Conservation (phyloP, 2,888 invertebrate species). For the Endotricha flammealis region DNA sequence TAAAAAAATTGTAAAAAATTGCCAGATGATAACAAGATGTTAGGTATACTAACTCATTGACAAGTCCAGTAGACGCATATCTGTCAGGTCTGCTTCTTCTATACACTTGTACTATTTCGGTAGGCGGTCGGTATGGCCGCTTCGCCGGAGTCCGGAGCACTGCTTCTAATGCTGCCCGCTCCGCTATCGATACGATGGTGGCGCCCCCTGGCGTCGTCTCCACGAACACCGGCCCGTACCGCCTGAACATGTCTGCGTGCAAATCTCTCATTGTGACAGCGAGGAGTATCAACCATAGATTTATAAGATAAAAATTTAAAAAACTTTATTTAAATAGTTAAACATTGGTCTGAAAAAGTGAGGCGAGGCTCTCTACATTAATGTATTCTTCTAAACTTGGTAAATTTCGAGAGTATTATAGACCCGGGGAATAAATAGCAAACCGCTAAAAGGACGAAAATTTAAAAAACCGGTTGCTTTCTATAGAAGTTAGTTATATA, state of each 20-base stretch:
- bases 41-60: slow-evolving; percentile 84
- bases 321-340: too few relatives aligned
- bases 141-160: slow-evolving; percentile 85
- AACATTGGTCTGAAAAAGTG: too few relatives aligned
- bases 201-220: slow-evolving; percentile 87
- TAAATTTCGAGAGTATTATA: too few relatives aligned
- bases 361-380: too few relatives aligned
- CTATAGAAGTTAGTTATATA: too few relatives aligned
- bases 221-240: slow-evolving; percentile 86
- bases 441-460: too few relatives aligned
- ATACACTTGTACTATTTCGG: slow-evolving; percentile 88
- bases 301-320: too few relatives aligned
- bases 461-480: too few relatives aligned
- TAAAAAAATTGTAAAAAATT: too few relatives aligned
- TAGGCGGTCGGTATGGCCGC: slow-evolving; percentile 88
- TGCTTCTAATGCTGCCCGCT: slow-evolving; percentile 84
- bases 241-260: slow-evolving; percentile 81
- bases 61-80: slow-evolving; percentile 89
- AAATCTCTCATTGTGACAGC: slow-evolving; percentile 60
- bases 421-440: too few relatives aligned
- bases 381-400: too few relatives aligned
- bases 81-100: slow-evolving; percentile 85
- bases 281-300: slow-evolving; percentile 28
- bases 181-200: slow-evolving; percentile 85
- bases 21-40: neutral